Evolutionary conservation across 2,797 vertebrate genomes (phyloP).

Genomic region (Acanthornis magna): DNA sequence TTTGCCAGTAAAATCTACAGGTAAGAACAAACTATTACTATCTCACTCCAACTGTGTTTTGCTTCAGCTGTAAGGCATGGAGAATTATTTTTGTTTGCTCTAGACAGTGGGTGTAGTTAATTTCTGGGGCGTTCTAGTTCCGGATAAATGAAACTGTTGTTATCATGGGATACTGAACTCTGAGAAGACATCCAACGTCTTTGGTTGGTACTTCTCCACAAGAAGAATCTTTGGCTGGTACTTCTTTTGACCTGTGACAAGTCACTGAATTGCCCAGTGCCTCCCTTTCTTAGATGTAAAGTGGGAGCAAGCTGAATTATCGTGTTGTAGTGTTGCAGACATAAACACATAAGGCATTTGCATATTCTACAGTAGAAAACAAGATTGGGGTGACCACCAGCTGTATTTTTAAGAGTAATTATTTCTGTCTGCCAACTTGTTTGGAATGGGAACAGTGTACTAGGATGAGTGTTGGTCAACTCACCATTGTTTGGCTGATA

Average conservation of each 20-base stretch:
- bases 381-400: background rate
- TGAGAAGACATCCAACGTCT: background rate
- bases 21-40: background rate
- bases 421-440: background rate
- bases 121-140: background rate
- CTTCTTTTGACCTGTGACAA: background rate
- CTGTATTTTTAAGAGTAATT: background rate
- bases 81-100: background rate
- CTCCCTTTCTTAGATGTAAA: background rate
- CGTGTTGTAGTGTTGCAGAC: background rate
- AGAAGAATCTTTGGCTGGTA: background rate
- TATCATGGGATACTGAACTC: background rate
- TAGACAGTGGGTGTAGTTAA: background rate
- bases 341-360: background rate
- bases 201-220: accelerated
- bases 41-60: background rate
- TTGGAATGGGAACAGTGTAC: background rate
- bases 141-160: background rate
- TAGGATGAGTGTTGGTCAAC: background rate
- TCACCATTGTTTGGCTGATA: background rate
- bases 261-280: background rate
- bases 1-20: background rate
- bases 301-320: background rate
- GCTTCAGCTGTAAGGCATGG: background rate
- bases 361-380: background rate